phyloP scores from a whole-genome alignment of 2,888 invertebrate species.

The Kryphioiulus occultus region DNA sequence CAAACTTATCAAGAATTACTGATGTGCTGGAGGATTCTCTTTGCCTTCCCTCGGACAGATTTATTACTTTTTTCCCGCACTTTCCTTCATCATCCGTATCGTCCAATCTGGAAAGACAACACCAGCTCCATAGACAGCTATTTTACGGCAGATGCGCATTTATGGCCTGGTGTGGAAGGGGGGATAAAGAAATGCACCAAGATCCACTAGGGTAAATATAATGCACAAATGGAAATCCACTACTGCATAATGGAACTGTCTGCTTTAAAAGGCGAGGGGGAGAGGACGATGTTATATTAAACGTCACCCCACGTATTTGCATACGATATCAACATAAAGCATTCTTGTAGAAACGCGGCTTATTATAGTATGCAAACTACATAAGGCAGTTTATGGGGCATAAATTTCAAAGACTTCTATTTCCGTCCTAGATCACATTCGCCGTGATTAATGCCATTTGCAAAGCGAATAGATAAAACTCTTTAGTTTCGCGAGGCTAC shows the following conservation, averaged over 20 bases:
- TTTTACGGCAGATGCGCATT: conserved; percentile 26
- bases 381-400: conserved; percentile 20
- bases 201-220: not conserved
- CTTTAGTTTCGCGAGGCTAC: too few relatives aligned
- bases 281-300: not conserved
- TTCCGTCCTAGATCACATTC: not conserved
- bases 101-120: not conserved
- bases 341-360: conserved; percentile 15
- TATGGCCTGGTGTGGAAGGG: not conserved
- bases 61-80: not conserved
- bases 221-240: conserved; percentile 12
- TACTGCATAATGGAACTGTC: not conserved
- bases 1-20: not conserved
- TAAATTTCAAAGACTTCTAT: conserved; percentile 7
- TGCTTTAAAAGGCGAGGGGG: not conserved
- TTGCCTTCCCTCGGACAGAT: not conserved
- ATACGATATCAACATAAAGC: conserved; percentile 3
- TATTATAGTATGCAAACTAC: not conserved
- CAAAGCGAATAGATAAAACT: not conserved
- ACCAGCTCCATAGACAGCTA: not conserved
- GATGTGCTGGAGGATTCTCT: not conserved
- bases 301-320: not conserved
- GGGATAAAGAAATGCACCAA: not conserved
- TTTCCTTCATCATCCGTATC: conserved; percentile 6
- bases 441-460: not conserved